Conservation (phyloP, 53 echinoderm and acorn worm species). For the Arbacia lixula region DNA sequence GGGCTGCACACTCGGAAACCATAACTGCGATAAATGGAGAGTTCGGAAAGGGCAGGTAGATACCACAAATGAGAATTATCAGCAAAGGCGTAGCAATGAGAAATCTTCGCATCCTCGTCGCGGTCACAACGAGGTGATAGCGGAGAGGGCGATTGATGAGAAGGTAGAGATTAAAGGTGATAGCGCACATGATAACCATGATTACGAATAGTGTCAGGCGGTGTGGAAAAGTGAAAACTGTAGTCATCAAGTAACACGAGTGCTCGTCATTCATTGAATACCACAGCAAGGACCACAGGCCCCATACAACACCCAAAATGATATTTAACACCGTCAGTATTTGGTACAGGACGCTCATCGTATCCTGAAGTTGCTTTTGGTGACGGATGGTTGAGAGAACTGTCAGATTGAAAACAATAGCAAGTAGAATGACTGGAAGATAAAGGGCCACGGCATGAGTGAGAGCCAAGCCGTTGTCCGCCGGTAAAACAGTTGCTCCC, state of each 20-base stretch:
- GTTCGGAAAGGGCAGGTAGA: too few species aligned
- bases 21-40: too few species aligned
- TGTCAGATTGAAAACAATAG: not conserved
- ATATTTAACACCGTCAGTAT: not conserved
- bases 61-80: too few species aligned
- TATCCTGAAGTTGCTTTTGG: not conserved
- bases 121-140: not conserved
- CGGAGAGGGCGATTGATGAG: too few species aligned
- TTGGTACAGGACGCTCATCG: not conserved
- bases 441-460: too few species aligned
- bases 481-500: too few species aligned
- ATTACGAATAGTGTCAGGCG: not conserved
- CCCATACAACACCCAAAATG: not conserved
- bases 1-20: too few species aligned
- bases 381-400: not conserved
- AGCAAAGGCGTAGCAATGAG: too few species aligned
- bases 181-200: not conserved
- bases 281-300: not conserved
- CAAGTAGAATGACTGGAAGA: too few species aligned
- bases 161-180: conserved; percentile 7
- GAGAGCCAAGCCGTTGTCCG: too few species aligned
- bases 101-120: not conserved
- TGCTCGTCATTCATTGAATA: not conserved
- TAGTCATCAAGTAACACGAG: not conserved
- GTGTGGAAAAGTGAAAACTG: not conserved